Evolutionary conservation across 2,888 invertebrate species (phyloP).

Genomic region (Dermolepida albohirtum): DNA sequence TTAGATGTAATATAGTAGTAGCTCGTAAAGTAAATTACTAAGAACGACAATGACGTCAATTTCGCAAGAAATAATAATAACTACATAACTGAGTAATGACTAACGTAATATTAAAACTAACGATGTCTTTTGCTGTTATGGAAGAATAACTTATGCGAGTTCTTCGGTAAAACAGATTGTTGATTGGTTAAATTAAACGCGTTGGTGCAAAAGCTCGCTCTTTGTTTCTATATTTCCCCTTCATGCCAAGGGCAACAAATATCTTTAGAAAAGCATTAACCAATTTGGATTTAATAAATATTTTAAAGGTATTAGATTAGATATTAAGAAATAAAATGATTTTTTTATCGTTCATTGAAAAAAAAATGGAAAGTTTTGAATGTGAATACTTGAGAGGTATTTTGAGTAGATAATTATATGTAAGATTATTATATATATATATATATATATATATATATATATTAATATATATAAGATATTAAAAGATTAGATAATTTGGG

Average conservation of each 20-base stretch:
- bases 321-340: too few species aligned
- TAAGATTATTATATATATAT: too few species aligned
- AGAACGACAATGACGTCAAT: constrained; percentile 24
- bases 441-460: too few species aligned
- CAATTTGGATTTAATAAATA: constrained; percentile 20
- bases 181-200: constrained; percentile 20
- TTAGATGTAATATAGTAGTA: not conserved
- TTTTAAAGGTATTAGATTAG: not conserved
- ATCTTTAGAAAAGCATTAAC: constrained; percentile 27
- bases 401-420: too few species aligned
- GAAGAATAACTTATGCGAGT: constrained; percentile 3
- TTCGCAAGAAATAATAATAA: constrained; percentile 31
- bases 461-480: too few species aligned
- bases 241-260: constrained; percentile 10
- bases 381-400: too few species aligned
- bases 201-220: constrained; percentile 21
- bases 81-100: constrained; percentile 28
- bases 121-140: constrained; percentile 1
- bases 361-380: too few species aligned
- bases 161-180: constrained; percentile 16
- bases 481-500: too few species aligned
- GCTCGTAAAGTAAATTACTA: constrained; percentile 14
- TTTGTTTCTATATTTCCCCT: constrained; percentile 3
- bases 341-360: too few species aligned
- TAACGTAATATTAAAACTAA: constrained; percentile 28